phyloP scores from a whole-genome alignment of 2,113 vertebrate genomes.

The Corythaeola cristata region DNA sequence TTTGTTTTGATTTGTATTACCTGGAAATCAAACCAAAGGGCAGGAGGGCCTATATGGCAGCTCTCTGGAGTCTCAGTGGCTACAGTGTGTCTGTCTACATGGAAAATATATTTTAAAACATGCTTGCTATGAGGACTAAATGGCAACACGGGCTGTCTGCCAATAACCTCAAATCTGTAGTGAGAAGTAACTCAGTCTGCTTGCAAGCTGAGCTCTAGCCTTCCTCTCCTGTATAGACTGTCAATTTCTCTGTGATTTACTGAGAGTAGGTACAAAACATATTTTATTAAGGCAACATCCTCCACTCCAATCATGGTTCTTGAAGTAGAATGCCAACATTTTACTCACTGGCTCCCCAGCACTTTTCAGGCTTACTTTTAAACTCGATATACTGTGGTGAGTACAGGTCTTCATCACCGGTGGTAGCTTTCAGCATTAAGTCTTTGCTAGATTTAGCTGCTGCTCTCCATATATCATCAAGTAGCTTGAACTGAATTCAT shows the following conservation, averaged over 20 bases:
- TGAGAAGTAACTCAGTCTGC: conserved; percentile 51
- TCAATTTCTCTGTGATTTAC: conserved; percentile 35
- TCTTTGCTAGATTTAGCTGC: neutral
- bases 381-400: conserved; percentile 9
- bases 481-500: neutral
- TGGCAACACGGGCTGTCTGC: conserved; percentile 42
- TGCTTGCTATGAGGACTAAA: conserved; percentile 53
- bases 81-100: conserved; percentile 25
- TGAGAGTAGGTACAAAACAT: conserved; percentile 11
- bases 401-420: neutral
- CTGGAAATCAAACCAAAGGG: conserved; percentile 29
- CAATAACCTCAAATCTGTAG: conserved; percentile 58
- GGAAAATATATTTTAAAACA: conserved; percentile 42
- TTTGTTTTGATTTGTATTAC: conserved; percentile 3
- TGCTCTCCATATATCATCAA: neutral
- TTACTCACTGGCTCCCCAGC: neutral
- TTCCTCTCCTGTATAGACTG: conserved; percentile 15
- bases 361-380: conserved; percentile 11
- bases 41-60: neutral
- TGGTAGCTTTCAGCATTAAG: neutral
- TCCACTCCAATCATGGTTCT: conserved; percentile 6
- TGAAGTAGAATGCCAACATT: conserved; percentile 17
- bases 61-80: conserved; percentile 32
- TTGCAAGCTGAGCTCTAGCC: conserved; percentile 11
- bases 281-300: conserved; percentile 34